Evolutionary conservation across 2,888 invertebrate species (phyloP).

Genomic region (Drepana falcataria): DNA sequence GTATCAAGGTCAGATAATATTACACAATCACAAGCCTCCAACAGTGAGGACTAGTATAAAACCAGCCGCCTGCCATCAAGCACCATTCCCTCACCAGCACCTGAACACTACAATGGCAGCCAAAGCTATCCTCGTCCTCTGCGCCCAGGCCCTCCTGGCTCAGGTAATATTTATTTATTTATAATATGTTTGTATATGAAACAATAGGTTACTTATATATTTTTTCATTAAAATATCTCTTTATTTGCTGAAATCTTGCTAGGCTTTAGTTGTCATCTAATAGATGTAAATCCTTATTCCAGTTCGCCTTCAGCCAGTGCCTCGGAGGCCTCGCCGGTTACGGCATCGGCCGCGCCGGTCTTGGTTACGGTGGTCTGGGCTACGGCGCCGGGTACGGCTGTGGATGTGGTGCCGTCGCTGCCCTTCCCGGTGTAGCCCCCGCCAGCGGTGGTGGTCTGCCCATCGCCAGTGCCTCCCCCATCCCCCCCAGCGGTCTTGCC

Average conservation of each 20-base stretch:
- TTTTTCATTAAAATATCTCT: neutral
- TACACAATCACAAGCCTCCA: neutral
- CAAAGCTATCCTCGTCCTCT: slow-evolving; percentile 3
- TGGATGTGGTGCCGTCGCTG: slow-evolving; percentile 3
- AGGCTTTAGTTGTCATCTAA: no score
- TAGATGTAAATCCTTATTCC: slow-evolving; percentile 2
- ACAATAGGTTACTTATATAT: no score
- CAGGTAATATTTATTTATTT: slow-evolving; percentile 4
- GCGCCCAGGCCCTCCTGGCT: slow-evolving; percentile 8
- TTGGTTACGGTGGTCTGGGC: no score
- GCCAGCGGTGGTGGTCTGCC: slow-evolving; percentile 18
- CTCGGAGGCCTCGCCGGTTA: slow-evolving; percentile 5
- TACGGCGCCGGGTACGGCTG: slow-evolving; percentile 3
- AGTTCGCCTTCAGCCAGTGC: slow-evolving; percentile 13
- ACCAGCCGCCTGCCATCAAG: neutral
- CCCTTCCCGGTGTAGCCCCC: slow-evolving; percentile 2
- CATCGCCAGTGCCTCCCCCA: slow-evolving; percentile 30
- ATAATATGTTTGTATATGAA: no score
- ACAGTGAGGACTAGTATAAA: neutral
- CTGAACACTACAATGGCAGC: slow-evolving; percentile 2
- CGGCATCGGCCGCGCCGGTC: neutral
- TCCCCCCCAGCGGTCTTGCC: slow-evolving; percentile 31
- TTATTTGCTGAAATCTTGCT: no score
- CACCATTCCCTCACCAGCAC: neutral
- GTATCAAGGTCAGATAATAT: neutral